Conservation (phyloP, 64 coral and sea anemone genomes). For the Cladopsammia gracilis region DNA sequence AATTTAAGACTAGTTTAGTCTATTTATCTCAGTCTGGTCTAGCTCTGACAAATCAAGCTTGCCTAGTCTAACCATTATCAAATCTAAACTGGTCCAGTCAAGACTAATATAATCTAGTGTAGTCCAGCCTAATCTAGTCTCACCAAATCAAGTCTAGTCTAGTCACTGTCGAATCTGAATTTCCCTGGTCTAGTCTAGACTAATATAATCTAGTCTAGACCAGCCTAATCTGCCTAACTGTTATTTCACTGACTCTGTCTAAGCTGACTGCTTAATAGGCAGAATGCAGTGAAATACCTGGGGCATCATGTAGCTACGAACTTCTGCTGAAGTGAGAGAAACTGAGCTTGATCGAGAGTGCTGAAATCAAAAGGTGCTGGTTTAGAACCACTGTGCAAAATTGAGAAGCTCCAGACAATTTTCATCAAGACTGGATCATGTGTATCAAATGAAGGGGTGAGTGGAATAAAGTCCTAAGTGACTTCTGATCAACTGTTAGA, state of each 20-base stretch:
- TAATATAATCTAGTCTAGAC: not conserved
- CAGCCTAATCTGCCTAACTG: not conserved
- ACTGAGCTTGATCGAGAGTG: slow-evolving; percentile 74
- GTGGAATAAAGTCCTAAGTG: too few species aligned
- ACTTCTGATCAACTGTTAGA: too few species aligned
- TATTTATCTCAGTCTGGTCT: too few species aligned
- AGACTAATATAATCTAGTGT: not conserved
- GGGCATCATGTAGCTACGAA: slow-evolving; percentile 74
- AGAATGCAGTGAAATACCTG: slow-evolving; percentile 74
- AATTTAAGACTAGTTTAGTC: too few species aligned
- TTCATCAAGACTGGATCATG: too few species aligned
- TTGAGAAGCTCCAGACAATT: too few species aligned
- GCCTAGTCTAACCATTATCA: too few species aligned
- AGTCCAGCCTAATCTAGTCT: not conserved
- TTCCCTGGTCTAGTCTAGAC: not conserved
- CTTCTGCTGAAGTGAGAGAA: slow-evolving; percentile 73
- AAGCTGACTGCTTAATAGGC: not conserved
- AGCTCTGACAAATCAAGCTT: too few species aligned
- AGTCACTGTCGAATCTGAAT: not conserved
- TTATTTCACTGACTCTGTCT: slow-evolving; percentile 37
- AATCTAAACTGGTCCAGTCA: not conserved
- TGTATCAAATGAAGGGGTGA: too few species aligned
- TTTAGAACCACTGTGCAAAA: not conserved
- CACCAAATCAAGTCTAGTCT: not conserved
- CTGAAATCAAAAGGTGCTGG: slow-evolving; percentile 45